These are phyloP conservation scores for Heterocephalus glaber DNA, from an alignment of 2,113 vertebrate genomes.

Conservation along the genomic window DNA sequence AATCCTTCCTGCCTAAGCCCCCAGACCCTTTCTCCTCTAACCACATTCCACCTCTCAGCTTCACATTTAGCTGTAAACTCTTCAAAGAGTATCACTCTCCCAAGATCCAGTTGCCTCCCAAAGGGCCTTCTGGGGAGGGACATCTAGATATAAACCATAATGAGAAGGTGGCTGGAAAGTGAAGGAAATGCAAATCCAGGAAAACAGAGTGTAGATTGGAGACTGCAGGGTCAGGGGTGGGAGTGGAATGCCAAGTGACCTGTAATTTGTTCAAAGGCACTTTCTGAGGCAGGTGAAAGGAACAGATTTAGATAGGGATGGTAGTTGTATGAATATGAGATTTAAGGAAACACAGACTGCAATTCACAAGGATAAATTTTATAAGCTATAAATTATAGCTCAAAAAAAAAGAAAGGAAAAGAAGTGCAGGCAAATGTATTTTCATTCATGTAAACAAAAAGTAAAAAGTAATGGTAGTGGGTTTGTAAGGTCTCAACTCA, in stretches of 20 bases:
- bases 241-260: not conserved
- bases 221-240: not conserved
- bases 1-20: not conserved
- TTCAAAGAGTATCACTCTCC: not conserved
- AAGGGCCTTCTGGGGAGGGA: not conserved
- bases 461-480: not conserved
- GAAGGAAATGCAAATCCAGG: not conserved
- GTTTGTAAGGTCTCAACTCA: not conserved
- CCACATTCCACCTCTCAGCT: not conserved
- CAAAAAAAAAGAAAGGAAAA: not conserved
- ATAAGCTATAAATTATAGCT: not conserved
- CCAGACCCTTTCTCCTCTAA: no score
- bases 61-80: not conserved
- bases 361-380: not conserved
- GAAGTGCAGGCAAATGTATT: not conserved
- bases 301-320: not conserved
- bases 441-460: not conserved
- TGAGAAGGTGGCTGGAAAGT: not conserved
- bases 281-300: not conserved
- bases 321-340: not conserved
- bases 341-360: not conserved
- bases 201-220: not conserved
- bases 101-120: not conserved
- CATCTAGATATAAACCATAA: not conserved
- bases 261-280: not conserved